Evolutionary conservation across 2,113 vertebrate genomes (phyloP).

Genomic region (Leptodactylus fuscus): DNA sequence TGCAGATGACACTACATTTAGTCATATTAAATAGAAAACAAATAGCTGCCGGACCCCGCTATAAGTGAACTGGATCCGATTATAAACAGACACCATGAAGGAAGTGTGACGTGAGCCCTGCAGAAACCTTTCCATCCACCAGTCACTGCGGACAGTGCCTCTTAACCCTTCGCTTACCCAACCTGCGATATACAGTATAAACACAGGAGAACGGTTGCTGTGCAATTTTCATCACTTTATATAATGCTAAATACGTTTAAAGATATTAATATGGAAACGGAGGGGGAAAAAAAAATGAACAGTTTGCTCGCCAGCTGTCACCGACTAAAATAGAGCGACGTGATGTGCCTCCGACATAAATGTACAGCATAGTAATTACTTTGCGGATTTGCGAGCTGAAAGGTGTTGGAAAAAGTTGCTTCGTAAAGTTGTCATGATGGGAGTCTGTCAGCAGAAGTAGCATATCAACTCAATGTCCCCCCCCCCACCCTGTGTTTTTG

Average conservation of each 20-base stretch:
- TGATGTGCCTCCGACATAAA: constrained; percentile 34
- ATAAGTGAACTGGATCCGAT: too few relatives aligned
- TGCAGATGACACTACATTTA: too few relatives aligned
- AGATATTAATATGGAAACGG: neutral
- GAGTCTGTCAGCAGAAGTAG: too few relatives aligned
- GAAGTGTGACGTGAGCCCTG: too few relatives aligned
- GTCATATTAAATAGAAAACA: too few relatives aligned
- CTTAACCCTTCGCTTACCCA: neutral
- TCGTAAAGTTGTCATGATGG: neutral
- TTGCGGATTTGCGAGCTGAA: neutral
- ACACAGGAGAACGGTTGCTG: neutral
- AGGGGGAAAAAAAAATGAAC: constrained; percentile 12
- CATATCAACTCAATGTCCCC: too few relatives aligned
- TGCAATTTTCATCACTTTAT: neutral
- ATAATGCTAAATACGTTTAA: neutral
- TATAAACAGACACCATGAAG: too few relatives aligned
- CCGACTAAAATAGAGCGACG: constrained; percentile 26
- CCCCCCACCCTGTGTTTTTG: too few relatives aligned
- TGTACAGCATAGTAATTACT: constrained; percentile 15
- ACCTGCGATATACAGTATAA: neutral
- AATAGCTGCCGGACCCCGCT: too few relatives aligned
- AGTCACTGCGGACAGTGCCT: neutral
- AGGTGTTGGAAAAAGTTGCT: neutral
- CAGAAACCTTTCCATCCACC: too few relatives aligned
- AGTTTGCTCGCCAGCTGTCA: constrained; percentile 40